Evolutionary conservation across 2,888 invertebrate species (phyloP), one percentile per base, ranked within the genome.

Genomic region (Sarcophaga variegata): DNA sequence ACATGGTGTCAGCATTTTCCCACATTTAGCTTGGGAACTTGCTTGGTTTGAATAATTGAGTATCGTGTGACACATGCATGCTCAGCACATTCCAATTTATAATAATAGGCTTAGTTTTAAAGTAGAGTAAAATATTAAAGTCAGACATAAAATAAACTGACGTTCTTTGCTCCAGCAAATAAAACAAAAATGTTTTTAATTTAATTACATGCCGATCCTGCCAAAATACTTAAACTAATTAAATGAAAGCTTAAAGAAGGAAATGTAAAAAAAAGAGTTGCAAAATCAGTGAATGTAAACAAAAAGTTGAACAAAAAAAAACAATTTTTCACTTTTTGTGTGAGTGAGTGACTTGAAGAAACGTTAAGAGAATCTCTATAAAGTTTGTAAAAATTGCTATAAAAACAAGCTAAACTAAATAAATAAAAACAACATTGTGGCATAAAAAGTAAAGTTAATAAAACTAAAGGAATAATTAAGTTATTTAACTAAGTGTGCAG

Each of bases 181-280:
- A 22, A 22, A 22, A 22, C 22, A 22, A 22, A 22, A 22, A 22
- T 22, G 22, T 22, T 22, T 22, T 22, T 22, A 22, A 22, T 22
- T 22, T 22, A 22, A 22, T 22, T 22, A 22, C 22, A 22, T 22
- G 22, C 22, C 22, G 22, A 22, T 22, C 22, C 22, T 22, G 22
- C 22, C 49, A 79, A 87, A 79, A 74, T 88, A 90, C 88, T 82
- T 88, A 81, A 63, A 81, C 67, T 76, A 77, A 81, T 90, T n/a
- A 64, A 63, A 20, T 64, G n/a, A 69, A 69, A 67, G 86, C 86
- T 87, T 67, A 25, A 8, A 47, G 10, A 72, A 63, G 20, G 67
- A 72, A 78, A 70, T 37, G n/a, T n/a, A 2, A 17, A 63, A 67
- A 20, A 63, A 25, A 67, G 81, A 25, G 64, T 85, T 83, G 81